Evolutionary conservation across 2,888 invertebrate species (phyloP), one percentile per base, ranked within the genome.

Genomic region (Caenorhabditis macrosperma): DNA sequence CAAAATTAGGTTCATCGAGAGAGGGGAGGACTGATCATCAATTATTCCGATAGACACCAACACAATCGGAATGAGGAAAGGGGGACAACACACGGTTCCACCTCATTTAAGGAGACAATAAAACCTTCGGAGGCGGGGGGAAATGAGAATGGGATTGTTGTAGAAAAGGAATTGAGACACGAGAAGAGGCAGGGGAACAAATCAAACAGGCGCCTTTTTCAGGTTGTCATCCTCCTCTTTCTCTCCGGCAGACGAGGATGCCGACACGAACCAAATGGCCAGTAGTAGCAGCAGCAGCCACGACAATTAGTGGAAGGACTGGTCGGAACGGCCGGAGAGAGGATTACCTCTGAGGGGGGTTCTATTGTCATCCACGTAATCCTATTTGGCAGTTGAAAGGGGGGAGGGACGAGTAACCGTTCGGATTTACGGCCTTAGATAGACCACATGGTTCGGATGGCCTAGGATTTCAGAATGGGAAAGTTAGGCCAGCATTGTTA

Each of bases 231-330:
- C n/a, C n/a, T n/a, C n/a, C n/a, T n/a, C n/a, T n/a, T n/a, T n/a
- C n/a, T n/a, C n/a, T n/a, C n/a, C n/a, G n/a, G n/a, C n/a, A n/a
- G n/a, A n/a, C n/a, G 59, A 22, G 22, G 44, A 17, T 48, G 61
- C 33, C 17, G 46, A 46, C 17, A 24, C 38, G 57, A 57, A 59
- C 33, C 22, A 60, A 61, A 71, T 71, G 61, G 54, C 54, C 54
- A 50, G 61, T 33, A 38, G 46, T n/a, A n/a, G n/a, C n/a, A n/a
- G n/a, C n/a, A n/a, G n/a, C n/a, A n/a, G n/a, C n/a, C 38, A 28
- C 46, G 71, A 61, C 71, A 71, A 71, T 71, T 71, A 71, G 61
- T 61, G 60, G 33, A 59, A 30, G 54, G 61, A 68, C 68, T 59
- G 68, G 68, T 57, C 55, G 67, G 67, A 50, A 38, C 33, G 48